These are phyloP conservation scores for Auanema sp. DNA, from an alignment of 2,888 invertebrate species.

Conservation along the genomic window DNA sequence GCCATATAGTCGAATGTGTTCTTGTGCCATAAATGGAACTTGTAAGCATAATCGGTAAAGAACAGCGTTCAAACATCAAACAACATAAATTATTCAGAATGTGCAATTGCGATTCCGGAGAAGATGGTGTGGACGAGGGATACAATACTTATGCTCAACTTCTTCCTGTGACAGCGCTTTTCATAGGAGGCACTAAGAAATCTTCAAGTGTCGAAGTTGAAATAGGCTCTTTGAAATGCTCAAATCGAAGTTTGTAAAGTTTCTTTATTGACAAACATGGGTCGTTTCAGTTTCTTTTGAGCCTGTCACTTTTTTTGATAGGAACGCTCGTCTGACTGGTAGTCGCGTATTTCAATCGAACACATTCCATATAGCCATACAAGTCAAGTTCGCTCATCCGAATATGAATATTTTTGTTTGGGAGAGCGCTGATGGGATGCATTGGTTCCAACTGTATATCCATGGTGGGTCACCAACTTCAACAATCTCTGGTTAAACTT, in stretches of 20 bases:
- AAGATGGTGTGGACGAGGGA: slow-evolving; percentile 57
- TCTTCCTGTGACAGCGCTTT: slow-evolving; percentile 59
- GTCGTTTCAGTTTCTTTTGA: slow-evolving; percentile 48
- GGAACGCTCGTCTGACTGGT: slow-evolving; percentile 56
- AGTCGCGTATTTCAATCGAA: slow-evolving; percentile 40
- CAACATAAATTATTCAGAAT: slow-evolving; percentile 31
- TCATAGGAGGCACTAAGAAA: slow-evolving; percentile 57
- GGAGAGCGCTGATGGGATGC: slow-evolving; percentile 56
- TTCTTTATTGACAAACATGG: neutral
- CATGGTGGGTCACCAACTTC: slow-evolving; percentile 33
- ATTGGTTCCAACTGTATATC: slow-evolving; percentile 61
- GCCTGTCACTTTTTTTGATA: slow-evolving; percentile 56
- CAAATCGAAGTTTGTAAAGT: slow-evolving; percentile 33
- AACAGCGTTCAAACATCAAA: neutral
- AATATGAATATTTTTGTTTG: slow-evolving; percentile 59
- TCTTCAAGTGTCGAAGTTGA: slow-evolving; percentile 50
- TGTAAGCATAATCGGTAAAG: slow-evolving; percentile 42
- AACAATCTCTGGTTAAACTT: no score
- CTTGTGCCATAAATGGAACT: slow-evolving; percentile 58
- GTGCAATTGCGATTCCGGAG: slow-evolving; percentile 62
- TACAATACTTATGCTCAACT: slow-evolving; percentile 56
- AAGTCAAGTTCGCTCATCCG: slow-evolving; percentile 55
- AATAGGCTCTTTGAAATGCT: slow-evolving; percentile 56
- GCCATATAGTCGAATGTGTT: slow-evolving; percentile 59
- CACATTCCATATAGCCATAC: slow-evolving; percentile 51